Percentiles rank a stretch among this genome's conserved stretches.
These are phyloP conservation scores for Rhabdomys dilectus DNA, from an alignment of 2,113 vertebrate genomes.

Conservation along the genomic window DNA sequence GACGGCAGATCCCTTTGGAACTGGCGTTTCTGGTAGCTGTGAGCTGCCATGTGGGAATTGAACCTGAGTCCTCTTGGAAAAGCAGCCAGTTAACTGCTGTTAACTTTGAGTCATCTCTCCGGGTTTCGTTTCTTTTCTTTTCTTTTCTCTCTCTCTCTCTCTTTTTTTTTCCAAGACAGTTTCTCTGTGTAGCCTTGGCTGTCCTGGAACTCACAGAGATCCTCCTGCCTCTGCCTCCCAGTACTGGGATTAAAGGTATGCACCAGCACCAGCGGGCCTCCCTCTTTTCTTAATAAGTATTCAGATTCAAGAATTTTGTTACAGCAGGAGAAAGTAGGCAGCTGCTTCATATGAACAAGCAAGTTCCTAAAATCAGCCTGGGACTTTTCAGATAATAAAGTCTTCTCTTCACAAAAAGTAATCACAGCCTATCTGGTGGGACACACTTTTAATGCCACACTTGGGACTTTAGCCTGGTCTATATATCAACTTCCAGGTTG, in stretches of 20 bases:
- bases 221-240: no score
- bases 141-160: no score
- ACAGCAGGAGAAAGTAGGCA: not conserved
- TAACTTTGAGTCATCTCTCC: not conserved
- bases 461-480: not conserved
- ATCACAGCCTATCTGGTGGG: not conserved
- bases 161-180: no score
- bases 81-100: not conserved
- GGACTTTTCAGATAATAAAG: constrained; percentile 22
- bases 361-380: not conserved
- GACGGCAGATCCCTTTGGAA: not conserved
- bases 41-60: not conserved
- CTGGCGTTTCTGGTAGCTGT: not conserved
- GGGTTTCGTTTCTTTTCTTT: no score
- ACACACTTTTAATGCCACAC: not conserved
- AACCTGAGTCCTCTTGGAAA: no score
- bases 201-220: no score
- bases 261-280: no score
- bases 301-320: not conserved
- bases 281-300: not conserved
- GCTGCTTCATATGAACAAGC: not conserved
- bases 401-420: not conserved
- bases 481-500: not conserved
- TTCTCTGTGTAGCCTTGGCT: no score
- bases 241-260: no score